phyloP scores from a whole-genome alignment of 2,888 invertebrate species.

The Plusia festucae region DNA sequence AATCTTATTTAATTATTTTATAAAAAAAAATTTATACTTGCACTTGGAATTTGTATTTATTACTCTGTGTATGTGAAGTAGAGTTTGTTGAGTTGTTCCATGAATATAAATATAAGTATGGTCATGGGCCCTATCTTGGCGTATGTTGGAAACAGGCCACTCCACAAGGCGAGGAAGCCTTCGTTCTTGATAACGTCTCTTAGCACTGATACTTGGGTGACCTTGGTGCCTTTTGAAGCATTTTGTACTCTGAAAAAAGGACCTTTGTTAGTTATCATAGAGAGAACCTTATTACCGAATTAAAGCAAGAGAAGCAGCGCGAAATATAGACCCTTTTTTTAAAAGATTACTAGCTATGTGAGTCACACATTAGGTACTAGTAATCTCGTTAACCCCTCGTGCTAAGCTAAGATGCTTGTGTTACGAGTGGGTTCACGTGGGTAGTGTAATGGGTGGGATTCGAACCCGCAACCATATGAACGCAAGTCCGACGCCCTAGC shows the following conservation, averaged over 20 bases:
- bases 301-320: too few relatives aligned
- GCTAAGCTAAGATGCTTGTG: too few relatives aligned
- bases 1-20: too few relatives aligned
- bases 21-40: background rate
- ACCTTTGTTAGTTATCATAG: background rate
- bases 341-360: too few relatives aligned
- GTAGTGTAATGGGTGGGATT: too few relatives aligned
- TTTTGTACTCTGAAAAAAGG: constrained; percentile 95
- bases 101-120: constrained; percentile 97
- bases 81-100: constrained; percentile 96
- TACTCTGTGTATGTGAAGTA: constrained; percentile 49
- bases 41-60: background rate
- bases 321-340: too few relatives aligned
- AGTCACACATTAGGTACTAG: too few relatives aligned
- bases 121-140: constrained; percentile 98
- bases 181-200: constrained; percentile 94
- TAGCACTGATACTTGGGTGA: constrained; percentile 93
- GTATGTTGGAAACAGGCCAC: constrained; percentile 98
- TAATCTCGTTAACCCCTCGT: too few relatives aligned
- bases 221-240: constrained; percentile 93
- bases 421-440: too few relatives aligned
- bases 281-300: too few relatives aligned
- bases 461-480: too few relatives aligned
- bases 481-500: too few relatives aligned
- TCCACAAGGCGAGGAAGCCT: constrained; percentile 98